These are phyloP conservation scores for Odontocerum albicorne DNA, from an alignment of 2,888 invertebrate genomes.

Conservation along the genomic window DNA sequence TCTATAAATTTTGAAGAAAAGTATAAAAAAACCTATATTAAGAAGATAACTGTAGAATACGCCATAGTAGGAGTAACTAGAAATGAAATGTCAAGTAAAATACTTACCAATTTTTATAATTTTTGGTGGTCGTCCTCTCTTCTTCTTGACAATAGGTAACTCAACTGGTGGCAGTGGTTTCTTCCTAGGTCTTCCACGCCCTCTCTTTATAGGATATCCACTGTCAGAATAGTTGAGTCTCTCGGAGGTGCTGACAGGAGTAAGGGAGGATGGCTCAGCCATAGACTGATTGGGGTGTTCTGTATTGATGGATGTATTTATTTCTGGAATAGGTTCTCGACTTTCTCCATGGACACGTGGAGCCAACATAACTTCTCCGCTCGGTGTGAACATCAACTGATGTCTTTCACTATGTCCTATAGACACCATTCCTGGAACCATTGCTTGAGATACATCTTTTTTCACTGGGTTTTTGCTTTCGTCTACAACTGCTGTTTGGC, in stretches of 20 bases:
- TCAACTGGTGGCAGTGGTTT: slow-evolving; percentile 52
- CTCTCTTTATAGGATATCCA: slow-evolving; percentile 50
- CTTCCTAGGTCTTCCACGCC: slow-evolving; percentile 58
- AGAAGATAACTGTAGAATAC: no score
- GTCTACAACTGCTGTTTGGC: slow-evolving; percentile 19
- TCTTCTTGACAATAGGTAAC: slow-evolving; percentile 52
- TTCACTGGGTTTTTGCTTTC: slow-evolving; percentile 8
- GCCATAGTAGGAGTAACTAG: no score
- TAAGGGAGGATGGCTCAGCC: slow-evolving; percentile 34
- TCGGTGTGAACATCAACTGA: slow-evolving; percentile 43
- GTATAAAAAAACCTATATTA: no score
- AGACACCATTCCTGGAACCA: slow-evolving; percentile 57
- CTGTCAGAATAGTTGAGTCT: slow-evolving; percentile 36
- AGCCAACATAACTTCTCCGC: slow-evolving; percentile 56
- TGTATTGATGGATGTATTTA: slow-evolving; percentile 7
- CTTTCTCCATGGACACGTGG: slow-evolving; percentile 40
- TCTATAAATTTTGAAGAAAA: no score
- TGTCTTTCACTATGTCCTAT: slow-evolving; percentile 52
- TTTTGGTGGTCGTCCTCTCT: slow-evolving; percentile 54
- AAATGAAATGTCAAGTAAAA: no score
- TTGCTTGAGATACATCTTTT: slow-evolving; percentile 44
- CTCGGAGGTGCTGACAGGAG: slow-evolving; percentile 1
- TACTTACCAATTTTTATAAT: slow-evolving; percentile 40
- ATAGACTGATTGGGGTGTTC: slow-evolving; percentile 25
- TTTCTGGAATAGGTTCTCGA: no score